Base-by-base conservation (phyloP, 2,888 invertebrate genomes). In the Polymixis flavicincta region DNA sequence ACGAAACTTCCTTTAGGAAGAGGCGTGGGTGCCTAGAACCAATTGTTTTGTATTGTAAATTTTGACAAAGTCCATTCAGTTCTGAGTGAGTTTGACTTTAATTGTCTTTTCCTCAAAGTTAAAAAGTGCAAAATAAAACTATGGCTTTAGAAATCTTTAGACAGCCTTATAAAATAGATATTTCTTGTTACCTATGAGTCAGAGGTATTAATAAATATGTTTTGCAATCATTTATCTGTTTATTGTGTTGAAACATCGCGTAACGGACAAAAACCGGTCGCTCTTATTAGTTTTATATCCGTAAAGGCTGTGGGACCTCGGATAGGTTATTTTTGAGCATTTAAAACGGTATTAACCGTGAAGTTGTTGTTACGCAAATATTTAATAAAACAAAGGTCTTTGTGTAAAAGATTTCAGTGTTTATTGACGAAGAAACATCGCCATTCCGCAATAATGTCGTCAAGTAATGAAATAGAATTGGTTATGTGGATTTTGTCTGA, bases 271-370 rank as follows among this genome's bases (percentile, higher is more conserved):
- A 72, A 87, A 85, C 82, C 79, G 76, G 88, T 83, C 60, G 60
- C 68, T 64, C 48, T 79, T 80, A 67, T 74, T 80, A 57, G 71
- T 86, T 83, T 81, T 63, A 85, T 84, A 78, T 78, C 84, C 88
- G 86, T 88, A 85, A 88, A 90, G 87, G 79, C 76, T 79, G 73
- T 86, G 87, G 7, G 76, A 86, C 57, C 32, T 69, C 11, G 13
- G 28, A 73, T 65, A 78, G n/a, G 64, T 71, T 52, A 78, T 17
- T 64, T 78, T 55, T 66, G 28, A 73, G 13, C 32, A 63, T 60
- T 72, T 52, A 66, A 25, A 71, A 65, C 74, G 25, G 63, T 65
- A 52, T 64, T 66, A 57, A 67, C 61, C 67, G 68, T 71, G 78
- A 82, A 71, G 25, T 14, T 52, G n/a, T 28, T 50, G 17, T 84